These are phyloP conservation scores for Scalopus aquaticus DNA, from an alignment of 2,113 vertebrate species.

Conservation along the genomic window DNA sequence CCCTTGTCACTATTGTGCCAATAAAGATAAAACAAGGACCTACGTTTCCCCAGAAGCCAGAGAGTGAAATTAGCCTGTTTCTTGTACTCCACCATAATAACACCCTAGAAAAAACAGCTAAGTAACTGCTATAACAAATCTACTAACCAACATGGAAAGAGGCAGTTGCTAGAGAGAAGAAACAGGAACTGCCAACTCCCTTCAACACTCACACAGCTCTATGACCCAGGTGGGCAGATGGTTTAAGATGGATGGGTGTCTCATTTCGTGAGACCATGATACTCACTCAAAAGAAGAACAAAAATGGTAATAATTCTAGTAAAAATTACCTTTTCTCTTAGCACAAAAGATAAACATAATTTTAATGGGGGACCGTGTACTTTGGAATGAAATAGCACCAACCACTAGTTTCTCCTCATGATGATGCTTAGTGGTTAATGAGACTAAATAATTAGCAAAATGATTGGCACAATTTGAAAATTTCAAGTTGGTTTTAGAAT, in stretches of 20 bases:
- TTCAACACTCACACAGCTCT: not conserved
- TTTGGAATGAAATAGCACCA: not conserved
- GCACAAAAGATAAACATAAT: not conserved
- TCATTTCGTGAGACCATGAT: not conserved
- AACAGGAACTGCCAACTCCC: not conserved
- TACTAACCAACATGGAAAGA: not conserved
- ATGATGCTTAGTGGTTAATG: not conserved
- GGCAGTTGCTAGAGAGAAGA: not conserved
- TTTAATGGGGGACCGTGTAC: not conserved
- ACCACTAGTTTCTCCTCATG: not conserved
- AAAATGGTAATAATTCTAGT: not conserved
- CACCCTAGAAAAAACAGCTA: not conserved
- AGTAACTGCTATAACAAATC: not conserved
- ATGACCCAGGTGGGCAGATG: not conserved
- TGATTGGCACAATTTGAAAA: not conserved
- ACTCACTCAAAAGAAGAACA: not conserved
- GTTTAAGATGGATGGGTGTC: not conserved
- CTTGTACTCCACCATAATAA: not conserved
- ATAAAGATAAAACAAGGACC: not conserved
- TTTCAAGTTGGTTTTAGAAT: constrained; percentile 30
- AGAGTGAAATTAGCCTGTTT: not conserved
- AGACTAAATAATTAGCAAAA: not conserved
- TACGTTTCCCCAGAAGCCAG: not conserved
- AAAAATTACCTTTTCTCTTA: not conserved
- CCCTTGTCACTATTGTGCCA: no score